These are phyloP conservation scores for Belgica antarctica DNA, from an alignment of 2,888 invertebrate species.

Conservation along the genomic window DNA sequence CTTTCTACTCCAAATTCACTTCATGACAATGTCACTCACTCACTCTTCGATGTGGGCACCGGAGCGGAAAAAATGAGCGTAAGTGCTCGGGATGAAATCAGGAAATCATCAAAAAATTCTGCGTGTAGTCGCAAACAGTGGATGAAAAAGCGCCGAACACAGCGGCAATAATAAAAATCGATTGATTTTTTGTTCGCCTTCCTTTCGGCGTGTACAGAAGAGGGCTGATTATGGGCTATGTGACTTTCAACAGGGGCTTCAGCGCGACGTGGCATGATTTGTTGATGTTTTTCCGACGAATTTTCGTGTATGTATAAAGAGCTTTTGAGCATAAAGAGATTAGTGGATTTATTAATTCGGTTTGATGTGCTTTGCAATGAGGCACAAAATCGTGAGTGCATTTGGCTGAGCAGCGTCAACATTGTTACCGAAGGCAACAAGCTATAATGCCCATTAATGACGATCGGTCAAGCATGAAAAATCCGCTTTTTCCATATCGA, in stretches of 20 bases:
- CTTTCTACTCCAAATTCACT: not conserved
- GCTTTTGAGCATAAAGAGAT: constrained; percentile 40
- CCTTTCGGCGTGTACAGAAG: too few species aligned
- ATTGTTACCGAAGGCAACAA: constrained; percentile 10
- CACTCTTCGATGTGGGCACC: not conserved
- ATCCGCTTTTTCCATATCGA: constrained; percentile 27
- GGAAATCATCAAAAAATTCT: constrained; percentile 10
- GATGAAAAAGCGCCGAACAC: not conserved
- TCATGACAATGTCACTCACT: not conserved
- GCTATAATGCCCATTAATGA: constrained; percentile 36
- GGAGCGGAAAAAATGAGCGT: not conserved
- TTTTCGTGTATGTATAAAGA: constrained; percentile 33
- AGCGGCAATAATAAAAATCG: constrained; percentile 28
- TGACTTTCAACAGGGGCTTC: constrained; percentile 12
- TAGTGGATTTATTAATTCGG: constrained; percentile 39
- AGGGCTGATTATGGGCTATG: constrained; percentile 21
- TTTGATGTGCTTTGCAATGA: constrained; percentile 18
- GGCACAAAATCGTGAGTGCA: too few species aligned
- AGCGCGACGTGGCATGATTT: constrained; percentile 13
- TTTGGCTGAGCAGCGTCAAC: too few species aligned
- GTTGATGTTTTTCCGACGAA: constrained; percentile 39
- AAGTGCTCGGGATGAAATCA: not conserved
- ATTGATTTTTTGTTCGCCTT: constrained; percentile 34
- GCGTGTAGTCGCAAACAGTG: not conserved
- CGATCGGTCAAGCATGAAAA: constrained; percentile 38